phyloP scores from a whole-genome alignment of 53 echinoderm and acorn worm genomes.

The Arbacia lixula region DNA sequence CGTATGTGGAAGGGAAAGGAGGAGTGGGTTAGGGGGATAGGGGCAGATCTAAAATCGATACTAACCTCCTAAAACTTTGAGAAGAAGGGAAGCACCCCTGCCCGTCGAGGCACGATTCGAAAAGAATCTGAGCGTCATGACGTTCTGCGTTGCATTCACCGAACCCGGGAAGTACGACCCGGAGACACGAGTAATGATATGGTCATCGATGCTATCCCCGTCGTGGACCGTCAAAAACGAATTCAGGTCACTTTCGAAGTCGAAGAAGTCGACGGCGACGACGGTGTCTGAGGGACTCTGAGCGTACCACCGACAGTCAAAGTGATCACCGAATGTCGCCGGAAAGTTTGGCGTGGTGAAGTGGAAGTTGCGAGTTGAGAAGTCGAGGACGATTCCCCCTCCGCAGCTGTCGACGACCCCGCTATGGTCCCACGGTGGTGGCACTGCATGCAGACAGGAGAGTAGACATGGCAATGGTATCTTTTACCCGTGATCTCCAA shows the following conservation, averaged over 20 bases:
- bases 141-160: slow-evolving; percentile 4
- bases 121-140: slow-evolving; percentile 19
- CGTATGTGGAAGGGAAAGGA: too few species aligned
- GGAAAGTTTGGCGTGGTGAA: slow-evolving; percentile 46
- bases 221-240: slow-evolving; percentile 23
- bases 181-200: slow-evolving; percentile 3
- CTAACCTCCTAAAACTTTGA: slow-evolving; percentile 31
- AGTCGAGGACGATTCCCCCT: slow-evolving; percentile 15
- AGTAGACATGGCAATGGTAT: too few species aligned
- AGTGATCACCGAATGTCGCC: slow-evolving; percentile 4
- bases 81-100: slow-evolving; percentile 9
- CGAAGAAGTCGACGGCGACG: slow-evolving; percentile 30
- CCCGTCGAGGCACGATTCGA: slow-evolving; percentile 33
- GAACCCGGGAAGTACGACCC: background rate
- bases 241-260: slow-evolving; percentile 25
- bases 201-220: slow-evolving; percentile 2
- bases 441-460: background rate
- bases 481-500: too few species aligned
- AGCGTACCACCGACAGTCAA: slow-evolving; percentile 44
- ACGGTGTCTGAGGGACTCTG: slow-evolving; percentile 37
- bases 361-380: slow-evolving; percentile 16
- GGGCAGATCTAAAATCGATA: background rate
- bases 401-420: slow-evolving; percentile 12
- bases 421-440: slow-evolving; percentile 26
- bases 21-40: too few species aligned